Percentiles rank a stretch among this genome's conserved stretches.
Conservation (phyloP, 1,140 invertebrate species). For the Ladona fulva region DNA sequence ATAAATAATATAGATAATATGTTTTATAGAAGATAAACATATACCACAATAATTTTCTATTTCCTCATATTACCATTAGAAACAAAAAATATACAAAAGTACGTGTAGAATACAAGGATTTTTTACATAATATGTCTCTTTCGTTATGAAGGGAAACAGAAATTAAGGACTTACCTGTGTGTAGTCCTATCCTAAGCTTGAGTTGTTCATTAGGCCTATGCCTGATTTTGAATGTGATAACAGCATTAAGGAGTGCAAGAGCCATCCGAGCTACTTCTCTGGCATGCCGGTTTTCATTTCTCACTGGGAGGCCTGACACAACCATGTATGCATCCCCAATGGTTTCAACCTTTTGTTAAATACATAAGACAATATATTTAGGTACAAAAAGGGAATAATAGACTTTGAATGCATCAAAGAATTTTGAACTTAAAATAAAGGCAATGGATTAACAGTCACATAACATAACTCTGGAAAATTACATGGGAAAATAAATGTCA, state of each 20-base stretch:
- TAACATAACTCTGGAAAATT: too few species aligned
- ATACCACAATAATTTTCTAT: too few species aligned
- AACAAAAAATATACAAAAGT: too few species aligned
- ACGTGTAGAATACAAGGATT: too few species aligned
- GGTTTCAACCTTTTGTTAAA: slow-evolving; percentile 73
- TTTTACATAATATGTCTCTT: too few species aligned
- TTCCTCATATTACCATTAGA: too few species aligned
- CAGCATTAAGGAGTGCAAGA: slow-evolving; percentile 72
- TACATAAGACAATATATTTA: slow-evolving; percentile 20
- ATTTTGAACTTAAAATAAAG: slow-evolving; percentile 12
- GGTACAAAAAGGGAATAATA: slow-evolving; percentile 17
- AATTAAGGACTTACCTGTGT: slow-evolving; percentile 56
- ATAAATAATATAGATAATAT: too few species aligned
- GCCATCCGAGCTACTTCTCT: slow-evolving; percentile 87
- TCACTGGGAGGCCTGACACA: slow-evolving; percentile 77
- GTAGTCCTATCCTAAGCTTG: slow-evolving; percentile 89
- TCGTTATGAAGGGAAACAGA: too few species aligned
- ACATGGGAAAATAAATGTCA: too few species aligned
- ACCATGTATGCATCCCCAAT: slow-evolving; percentile 98
- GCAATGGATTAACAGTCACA: not conserved
- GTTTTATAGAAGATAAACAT: too few species aligned
- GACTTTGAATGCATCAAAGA: not conserved
- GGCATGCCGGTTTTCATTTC: slow-evolving; percentile 80
- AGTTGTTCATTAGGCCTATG: slow-evolving; percentile 81
- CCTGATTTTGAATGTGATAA: slow-evolving; percentile 80